Evolutionary conservation across 1,140 invertebrate genomes (phyloP).

Genomic region (Zaprionus vittiger): DNA sequence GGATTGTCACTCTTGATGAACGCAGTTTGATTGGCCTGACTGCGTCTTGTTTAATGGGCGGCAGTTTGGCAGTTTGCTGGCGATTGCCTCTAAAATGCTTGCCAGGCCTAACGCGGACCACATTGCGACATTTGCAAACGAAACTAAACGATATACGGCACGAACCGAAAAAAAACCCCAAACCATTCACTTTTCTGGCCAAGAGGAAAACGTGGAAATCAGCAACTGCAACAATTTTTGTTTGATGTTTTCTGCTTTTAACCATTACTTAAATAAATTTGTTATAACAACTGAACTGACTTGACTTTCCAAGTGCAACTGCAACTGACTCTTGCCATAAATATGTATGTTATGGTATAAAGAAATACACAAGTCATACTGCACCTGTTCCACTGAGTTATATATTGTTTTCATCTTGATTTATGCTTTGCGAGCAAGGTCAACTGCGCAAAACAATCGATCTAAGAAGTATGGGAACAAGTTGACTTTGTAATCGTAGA

Average conservation of each 20-base stretch:
- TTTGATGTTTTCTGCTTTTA: conserved; percentile 22
- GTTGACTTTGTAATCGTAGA: conserved; percentile 8
- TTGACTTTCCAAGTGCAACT: conserved; percentile 12
- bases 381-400: conserved; percentile 13
- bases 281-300: conserved; percentile 30
- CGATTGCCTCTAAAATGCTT: conserved; percentile 45
- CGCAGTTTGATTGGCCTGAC: conserved; percentile 59
- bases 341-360: neutral
- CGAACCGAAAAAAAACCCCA: conserved; percentile 40
- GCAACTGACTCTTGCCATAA: conserved; percentile 4
- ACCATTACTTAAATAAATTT: conserved; percentile 44
- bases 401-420: conserved; percentile 7
- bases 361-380: neutral
- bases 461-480: conserved; percentile 14
- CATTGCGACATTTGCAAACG: conserved; percentile 77
- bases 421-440: conserved; percentile 9
- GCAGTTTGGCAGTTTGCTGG: conserved; percentile 42
- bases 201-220: conserved; percentile 69
- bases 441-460: conserved; percentile 15
- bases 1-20: conserved; percentile 70
- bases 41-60: conserved; percentile 63
- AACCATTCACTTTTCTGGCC: conserved; percentile 72
- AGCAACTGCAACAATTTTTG: conserved; percentile 60
- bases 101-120: conserved; percentile 26
- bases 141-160: conserved; percentile 59